Conservation (phyloP, 2,797 vertebrate species). For the Capromys pilorides region DNA sequence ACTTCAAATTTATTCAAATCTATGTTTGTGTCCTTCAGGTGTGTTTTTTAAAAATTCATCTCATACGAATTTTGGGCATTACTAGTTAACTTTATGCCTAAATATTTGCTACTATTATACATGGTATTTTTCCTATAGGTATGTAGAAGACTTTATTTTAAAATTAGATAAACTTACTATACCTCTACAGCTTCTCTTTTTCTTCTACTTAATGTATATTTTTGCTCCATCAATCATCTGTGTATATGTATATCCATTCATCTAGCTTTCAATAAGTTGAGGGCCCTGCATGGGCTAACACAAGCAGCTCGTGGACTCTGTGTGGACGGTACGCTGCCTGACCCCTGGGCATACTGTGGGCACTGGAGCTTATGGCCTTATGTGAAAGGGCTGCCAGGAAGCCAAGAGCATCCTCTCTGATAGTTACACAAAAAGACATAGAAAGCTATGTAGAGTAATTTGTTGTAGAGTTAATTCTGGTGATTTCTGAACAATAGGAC, state of each 20-base stretch:
- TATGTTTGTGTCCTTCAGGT: background rate
- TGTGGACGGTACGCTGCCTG: background rate
- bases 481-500: background rate
- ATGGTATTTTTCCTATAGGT: background rate
- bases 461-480: background rate
- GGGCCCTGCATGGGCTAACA: background rate
- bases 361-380: background rate
- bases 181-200: background rate
- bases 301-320: background rate
- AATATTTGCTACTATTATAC: slow-evolving; percentile 20
- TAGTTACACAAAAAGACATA: background rate
- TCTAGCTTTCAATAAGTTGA: background rate
- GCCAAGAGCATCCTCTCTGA: background rate
- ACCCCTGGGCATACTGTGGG: background rate
- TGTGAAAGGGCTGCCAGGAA: background rate
- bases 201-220: background rate
- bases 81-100: slow-evolving; percentile 16
- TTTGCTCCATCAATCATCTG: background rate
- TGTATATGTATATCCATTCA: background rate
- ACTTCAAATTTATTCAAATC: slow-evolving; percentile 25
- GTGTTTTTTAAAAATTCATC: background rate
- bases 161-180: background rate
- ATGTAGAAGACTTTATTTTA: background rate
- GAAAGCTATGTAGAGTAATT: background rate
- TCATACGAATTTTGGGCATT: background rate